Conservation (phyloP, 2,113 vertebrate genomes). For the Notothenia coriiceps region DNA sequence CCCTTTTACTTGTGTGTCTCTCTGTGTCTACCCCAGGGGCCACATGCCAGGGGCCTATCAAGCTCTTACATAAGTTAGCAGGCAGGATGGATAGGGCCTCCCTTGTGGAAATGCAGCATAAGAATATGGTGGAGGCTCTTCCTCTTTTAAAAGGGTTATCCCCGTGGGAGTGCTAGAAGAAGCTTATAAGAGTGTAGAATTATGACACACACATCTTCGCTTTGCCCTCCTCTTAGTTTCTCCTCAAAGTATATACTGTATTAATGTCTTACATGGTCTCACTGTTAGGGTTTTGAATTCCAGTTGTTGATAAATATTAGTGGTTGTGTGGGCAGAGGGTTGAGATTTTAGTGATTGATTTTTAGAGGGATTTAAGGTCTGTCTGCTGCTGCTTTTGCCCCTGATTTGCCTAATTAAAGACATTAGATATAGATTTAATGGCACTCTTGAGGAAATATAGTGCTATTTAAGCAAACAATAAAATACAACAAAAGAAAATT, state of each 20-base stretch:
- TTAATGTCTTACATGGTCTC: not conserved
- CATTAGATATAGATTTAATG: slow-evolving; percentile 13
- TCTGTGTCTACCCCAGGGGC: not conserved
- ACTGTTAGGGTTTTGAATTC: slow-evolving; percentile 3
- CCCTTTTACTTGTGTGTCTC: not conserved
- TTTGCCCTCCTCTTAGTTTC: not conserved
- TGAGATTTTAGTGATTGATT: slow-evolving; percentile 6
- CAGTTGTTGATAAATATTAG: not conserved
- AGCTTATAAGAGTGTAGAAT: slow-evolving; percentile 32
- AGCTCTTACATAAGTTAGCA: slow-evolving; percentile 72
- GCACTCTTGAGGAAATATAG: not conserved
- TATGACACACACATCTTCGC: not conserved
- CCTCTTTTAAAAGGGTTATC: slow-evolving; percentile 46
- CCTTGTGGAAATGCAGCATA: slow-evolving; percentile 21
- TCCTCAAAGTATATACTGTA: not conserved
- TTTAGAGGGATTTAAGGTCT: not conserved
- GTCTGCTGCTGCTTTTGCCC: slow-evolving; percentile 1
- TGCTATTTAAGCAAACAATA: slow-evolving; percentile 9
- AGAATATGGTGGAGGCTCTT: slow-evolving; percentile 44
- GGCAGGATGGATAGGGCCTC: slow-evolving; percentile 46
- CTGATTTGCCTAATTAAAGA: slow-evolving; percentile 18
- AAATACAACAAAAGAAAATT: slow-evolving; percentile 9
- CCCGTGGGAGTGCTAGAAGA: slow-evolving; percentile 37
- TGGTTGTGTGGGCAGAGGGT: slow-evolving; percentile 9
- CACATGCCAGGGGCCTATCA: slow-evolving; percentile 45